These are phyloP conservation scores for Hippasteria phrygiana DNA, from an alignment of 53 echinoderm and acorn worm genomes.

Conservation along the genomic window DNA sequence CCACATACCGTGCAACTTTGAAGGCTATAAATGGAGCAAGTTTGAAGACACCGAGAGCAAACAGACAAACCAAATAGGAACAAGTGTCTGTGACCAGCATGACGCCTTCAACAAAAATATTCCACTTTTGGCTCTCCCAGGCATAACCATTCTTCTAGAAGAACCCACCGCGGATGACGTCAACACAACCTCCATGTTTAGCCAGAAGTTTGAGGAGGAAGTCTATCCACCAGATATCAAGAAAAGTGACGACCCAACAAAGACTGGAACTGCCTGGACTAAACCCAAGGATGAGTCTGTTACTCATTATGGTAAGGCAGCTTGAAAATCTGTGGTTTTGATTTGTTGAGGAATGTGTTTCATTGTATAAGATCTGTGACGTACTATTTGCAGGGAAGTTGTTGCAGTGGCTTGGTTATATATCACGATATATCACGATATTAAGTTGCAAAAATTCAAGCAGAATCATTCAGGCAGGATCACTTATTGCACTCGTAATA, in stretches of 20 bases:
- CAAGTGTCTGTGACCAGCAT: not conserved
- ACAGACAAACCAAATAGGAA: not conserved
- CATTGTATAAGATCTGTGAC: too few relatives aligned
- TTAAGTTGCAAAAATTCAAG: too few relatives aligned
- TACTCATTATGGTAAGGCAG: conserved; percentile 18
- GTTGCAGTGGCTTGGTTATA: too few relatives aligned
- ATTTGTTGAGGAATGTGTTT: not conserved
- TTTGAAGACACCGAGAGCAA: not conserved
- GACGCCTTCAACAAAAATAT: not conserved
- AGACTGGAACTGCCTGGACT: conserved; percentile 50
- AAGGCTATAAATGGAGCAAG: not conserved
- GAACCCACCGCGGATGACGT: conserved; percentile 40
- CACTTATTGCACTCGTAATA: too few relatives aligned
- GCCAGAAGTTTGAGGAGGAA: conserved; percentile 31
- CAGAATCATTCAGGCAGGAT: too few relatives aligned
- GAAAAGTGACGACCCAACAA: conserved; percentile 33
- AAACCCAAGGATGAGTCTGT: conserved; percentile 40
- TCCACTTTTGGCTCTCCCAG: not conserved
- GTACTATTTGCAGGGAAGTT: too few relatives aligned
- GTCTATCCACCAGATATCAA: conserved; percentile 18
- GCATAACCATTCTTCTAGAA: conserved; percentile 65
- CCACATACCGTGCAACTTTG: not conserved
- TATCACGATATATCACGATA: too few relatives aligned
- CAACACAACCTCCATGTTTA: conserved; percentile 57
- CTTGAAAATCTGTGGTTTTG: not conserved